A percentile compares a stretch with the other conserved stretches of the same genome.
Evolutionary conservation across 2,113 vertebrate species (phyloP).

Genomic region (Egretta garzetta): DNA sequence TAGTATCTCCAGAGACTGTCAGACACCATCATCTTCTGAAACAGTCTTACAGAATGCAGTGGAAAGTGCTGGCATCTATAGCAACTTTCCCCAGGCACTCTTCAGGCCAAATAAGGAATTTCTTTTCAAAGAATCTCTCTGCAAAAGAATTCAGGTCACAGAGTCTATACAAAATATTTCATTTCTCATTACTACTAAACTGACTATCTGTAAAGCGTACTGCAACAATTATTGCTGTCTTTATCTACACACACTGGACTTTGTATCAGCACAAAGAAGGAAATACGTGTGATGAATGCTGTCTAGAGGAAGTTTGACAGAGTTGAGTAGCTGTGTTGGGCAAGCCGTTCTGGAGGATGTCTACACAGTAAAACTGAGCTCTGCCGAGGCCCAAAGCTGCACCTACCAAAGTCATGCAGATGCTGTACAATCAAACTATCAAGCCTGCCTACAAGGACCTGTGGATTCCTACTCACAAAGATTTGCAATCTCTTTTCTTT

Average conservation of each 20-base stretch:
- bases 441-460: neutral
- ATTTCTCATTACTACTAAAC: neutral
- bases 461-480: neutral
- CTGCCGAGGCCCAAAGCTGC: neutral
- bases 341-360: neutral
- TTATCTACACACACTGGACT: neutral
- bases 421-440: neutral
- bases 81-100: neutral
- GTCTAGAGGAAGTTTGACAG: neutral
- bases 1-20: neutral
- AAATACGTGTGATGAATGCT: neutral
- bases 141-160: conserved; percentile 37
- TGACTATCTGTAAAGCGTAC: neutral
- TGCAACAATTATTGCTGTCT: neutral
- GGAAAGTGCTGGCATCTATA: neutral
- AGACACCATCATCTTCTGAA: neutral
- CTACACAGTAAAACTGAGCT: neutral
- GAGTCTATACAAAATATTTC: conserved; percentile 17
- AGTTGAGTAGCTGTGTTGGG: neutral
- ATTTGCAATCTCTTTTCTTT: neutral
- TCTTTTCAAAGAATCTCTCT: conserved; percentile 12
- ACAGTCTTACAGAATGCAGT: neutral
- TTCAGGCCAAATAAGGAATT: conserved; percentile 55
- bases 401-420: neutral
- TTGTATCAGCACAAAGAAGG: neutral